A percentile compares a stretch with the other conserved stretches of the same genome.
Evolutionary conservation across 2,113 vertebrate species (phyloP).

Genomic region (Asarcornis scutulata): DNA sequence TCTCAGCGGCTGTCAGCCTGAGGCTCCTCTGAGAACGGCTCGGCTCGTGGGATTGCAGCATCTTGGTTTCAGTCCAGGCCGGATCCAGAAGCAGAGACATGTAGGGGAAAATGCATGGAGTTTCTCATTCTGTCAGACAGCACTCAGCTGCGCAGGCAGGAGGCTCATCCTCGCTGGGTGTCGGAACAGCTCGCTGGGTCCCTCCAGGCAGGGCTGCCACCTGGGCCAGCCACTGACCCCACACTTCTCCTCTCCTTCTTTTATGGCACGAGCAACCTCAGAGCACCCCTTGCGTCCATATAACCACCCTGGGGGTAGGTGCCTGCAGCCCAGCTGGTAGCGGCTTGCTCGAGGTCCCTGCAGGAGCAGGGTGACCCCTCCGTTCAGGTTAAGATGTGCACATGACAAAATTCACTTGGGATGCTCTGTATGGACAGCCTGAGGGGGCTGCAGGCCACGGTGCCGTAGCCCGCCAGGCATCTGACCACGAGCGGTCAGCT

Average conservation of each 20-base stretch:
- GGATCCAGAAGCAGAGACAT: not conserved
- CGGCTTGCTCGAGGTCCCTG: not conserved
- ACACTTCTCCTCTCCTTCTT: not conserved
- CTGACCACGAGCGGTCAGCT: not conserved
- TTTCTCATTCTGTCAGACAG: not conserved
- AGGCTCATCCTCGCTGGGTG: not conserved
- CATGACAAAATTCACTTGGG: not conserved
- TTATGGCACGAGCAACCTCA: not conserved
- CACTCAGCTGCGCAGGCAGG: accelerated
- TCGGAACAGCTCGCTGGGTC: accelerated
- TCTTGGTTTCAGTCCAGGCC: not conserved
- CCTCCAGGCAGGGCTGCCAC: not conserved
- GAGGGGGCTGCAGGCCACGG: not conserved
- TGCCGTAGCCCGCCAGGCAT: not conserved
- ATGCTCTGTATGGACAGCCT: not conserved
- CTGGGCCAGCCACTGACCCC: not conserved
- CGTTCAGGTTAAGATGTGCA: not conserved
- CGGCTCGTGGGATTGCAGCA: not conserved
- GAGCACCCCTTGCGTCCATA: not conserved
- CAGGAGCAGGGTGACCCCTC: not conserved
- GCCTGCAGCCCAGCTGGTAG: not conserved
- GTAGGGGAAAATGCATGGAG: not conserved
- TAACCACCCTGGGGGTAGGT: not conserved
- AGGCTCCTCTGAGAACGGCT: not conserved
- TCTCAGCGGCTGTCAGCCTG: not conserved